Base-by-base conservation (phyloP, 1,140 invertebrate genomes). In the Rhynchophorus ferrugineus region DNA sequence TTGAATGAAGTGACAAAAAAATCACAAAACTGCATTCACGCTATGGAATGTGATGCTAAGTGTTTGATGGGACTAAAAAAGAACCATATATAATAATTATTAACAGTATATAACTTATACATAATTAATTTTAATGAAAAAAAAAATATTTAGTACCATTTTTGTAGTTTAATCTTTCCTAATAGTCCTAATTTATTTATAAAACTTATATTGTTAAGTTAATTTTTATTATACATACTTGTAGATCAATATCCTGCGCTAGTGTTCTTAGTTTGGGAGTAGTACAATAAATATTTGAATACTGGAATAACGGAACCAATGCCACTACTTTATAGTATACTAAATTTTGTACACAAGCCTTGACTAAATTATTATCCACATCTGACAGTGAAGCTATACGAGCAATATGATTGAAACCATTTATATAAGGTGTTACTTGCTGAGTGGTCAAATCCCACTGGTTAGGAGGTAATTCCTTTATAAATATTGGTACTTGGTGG, bases 381-480 rank as follows among this genome's bases (percentile, higher is more conserved):
- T 95, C 89, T 2, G 92, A 87, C 61, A 87, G 78, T 1, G 79
- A 77, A 0, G 87, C 82, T 51, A 92, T 91, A 58, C 85, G 81
- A 0, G 85, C 79, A 24, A 95, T 81, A 70, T 95, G 91, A 72
- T 95, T 93, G 61, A 89, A 90, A 0, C 93, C 91, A 73, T 96
- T 86, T 13, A 96, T 91, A 61, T 87, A 89, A 0, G 90, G 88
- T 11, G 95, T 72, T 37, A 83, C 81, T 74, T 89, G 85, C 67
- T 93, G 85, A 3, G 92, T 95, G 3, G 93, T 95, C 17, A 96
- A 78, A 71, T 96, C 92, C 91, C 91, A 96, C 57, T 72, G 77
- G 65, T 73, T 78, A 47, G 69, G 66, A 69, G 75, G 76, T 65
- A 69, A 66, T 65, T 74, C 69, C 61, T 79, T 76, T 34, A 87